phyloP scores from a whole-genome alignment of 1,140 invertebrate genomes.

The Temnothorax nylanderi region DNA sequence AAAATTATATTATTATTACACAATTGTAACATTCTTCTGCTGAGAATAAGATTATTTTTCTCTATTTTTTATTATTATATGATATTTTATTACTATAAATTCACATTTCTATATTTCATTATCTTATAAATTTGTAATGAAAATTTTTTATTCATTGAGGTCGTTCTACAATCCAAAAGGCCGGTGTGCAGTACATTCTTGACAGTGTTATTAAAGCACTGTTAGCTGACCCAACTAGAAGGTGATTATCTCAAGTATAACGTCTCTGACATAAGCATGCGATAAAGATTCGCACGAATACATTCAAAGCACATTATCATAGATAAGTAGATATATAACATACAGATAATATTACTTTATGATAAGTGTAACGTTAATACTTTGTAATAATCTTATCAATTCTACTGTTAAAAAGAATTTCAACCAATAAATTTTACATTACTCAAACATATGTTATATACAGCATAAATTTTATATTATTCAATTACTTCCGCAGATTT shows the following conservation, averaged over 20 bases:
- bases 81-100: neutral
- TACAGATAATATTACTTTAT: slow-evolving; percentile 5
- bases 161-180: slow-evolving; percentile 89
- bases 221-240: slow-evolving; percentile 89
- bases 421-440: slow-evolving; percentile 35
- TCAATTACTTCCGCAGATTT: slow-evolving; percentile 85
- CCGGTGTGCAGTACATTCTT: slow-evolving; percentile 96
- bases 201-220: slow-evolving; percentile 95
- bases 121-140: slow-evolving; percentile 12
- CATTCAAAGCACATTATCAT: neutral
- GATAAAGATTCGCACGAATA: slow-evolving; percentile 6
- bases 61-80: neutral
- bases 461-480: slow-evolving; percentile 38
- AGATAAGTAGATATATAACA: slow-evolving; percentile 6
- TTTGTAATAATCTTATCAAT: neutral
- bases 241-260: slow-evolving; percentile 80
- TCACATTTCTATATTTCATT: neutral
- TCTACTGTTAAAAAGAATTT: neutral
- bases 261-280: neutral
- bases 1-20: neutral
- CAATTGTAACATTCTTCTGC: neutral
- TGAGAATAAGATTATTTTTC: neutral
- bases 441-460: slow-evolving; percentile 19
- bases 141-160: slow-evolving; percentile 84
- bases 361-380: neutral